Percentiles rank a stretch among this genome's conserved stretches.
Conservation (phyloP, 2,888 invertebrate species). For the Diplolepis rosae region DNA sequence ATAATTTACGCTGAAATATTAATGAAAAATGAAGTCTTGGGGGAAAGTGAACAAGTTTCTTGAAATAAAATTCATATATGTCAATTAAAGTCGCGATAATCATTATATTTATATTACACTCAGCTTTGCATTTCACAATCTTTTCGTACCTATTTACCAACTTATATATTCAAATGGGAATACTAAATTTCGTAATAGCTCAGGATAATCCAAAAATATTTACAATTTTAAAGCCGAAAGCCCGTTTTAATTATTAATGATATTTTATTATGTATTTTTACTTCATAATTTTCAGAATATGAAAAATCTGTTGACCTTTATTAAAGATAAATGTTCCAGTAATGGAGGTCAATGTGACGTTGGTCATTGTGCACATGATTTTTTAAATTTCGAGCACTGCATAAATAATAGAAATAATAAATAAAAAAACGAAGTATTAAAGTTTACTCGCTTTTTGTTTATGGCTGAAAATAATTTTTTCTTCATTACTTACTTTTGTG, state of each 20-base stretch:
- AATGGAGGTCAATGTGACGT: background rate
- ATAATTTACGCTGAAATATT: background rate
- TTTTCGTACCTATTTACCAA: too few relatives aligned
- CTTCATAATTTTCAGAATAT: background rate
- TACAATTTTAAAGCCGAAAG: too few relatives aligned
- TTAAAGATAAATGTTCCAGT: background rate
- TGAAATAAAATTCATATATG: background rate
- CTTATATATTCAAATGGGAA: too few relatives aligned
- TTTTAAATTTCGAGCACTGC: background rate
- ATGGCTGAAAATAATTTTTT: background rate
- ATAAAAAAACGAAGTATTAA: background rate
- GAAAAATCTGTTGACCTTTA: background rate
- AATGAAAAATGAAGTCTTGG: background rate
- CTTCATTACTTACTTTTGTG: slow-evolving; percentile 56
- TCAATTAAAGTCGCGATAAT: background rate
- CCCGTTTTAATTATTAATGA: background rate
- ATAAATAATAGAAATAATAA: background rate
- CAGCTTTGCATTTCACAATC: slow-evolving; percentile 11
- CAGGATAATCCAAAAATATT: too few relatives aligned
- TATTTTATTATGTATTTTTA: background rate
- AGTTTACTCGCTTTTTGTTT: background rate
- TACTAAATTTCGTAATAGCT: too few relatives aligned
- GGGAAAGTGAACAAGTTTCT: background rate
- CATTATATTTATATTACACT: background rate
- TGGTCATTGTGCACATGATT: background rate